phyloP scores from a whole-genome alignment of 1,140 invertebrate genomes.

The Zaprionus ghesquierei region DNA sequence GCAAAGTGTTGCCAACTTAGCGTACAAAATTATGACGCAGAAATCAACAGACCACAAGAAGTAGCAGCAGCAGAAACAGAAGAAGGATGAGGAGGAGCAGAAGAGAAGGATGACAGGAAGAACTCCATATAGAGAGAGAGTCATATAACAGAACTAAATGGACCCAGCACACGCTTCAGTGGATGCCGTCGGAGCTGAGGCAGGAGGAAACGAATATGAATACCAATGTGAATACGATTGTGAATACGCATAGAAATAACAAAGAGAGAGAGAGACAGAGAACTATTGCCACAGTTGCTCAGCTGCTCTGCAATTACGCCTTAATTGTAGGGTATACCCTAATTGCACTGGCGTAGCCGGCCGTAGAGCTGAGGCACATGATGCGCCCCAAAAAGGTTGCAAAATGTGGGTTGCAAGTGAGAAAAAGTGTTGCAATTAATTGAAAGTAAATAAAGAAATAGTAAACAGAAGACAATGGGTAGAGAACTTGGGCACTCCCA shows the following conservation, averaged over 20 bases:
- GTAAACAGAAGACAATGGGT: not conserved
- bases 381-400: not conserved
- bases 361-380: not conserved
- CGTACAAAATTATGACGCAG: constrained; percentile 76
- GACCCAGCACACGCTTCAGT: constrained; percentile 27
- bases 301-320: constrained; percentile 19
- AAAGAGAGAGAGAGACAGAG: constrained; percentile 4
- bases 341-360: not conserved
- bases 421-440: not conserved
- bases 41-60: constrained; percentile 13
- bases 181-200: constrained; percentile 1
- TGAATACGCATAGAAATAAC: not conserved
- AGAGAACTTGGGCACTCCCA: not conserved
- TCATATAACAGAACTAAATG: constrained; percentile 33
- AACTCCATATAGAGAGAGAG: constrained; percentile 17
- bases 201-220: not conserved
- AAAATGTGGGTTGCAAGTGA: not conserved
- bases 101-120: not conserved
- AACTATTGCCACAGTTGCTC: constrained; percentile 26
- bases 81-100: not conserved
- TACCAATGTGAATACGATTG: not conserved
- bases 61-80: not conserved
- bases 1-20: constrained; percentile 80
- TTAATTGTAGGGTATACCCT: constrained; percentile 18
- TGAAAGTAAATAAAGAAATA: not conserved